phyloP scores from a whole-genome alignment of 1,140 invertebrate species.

The Diachasma alloeum region DNA sequence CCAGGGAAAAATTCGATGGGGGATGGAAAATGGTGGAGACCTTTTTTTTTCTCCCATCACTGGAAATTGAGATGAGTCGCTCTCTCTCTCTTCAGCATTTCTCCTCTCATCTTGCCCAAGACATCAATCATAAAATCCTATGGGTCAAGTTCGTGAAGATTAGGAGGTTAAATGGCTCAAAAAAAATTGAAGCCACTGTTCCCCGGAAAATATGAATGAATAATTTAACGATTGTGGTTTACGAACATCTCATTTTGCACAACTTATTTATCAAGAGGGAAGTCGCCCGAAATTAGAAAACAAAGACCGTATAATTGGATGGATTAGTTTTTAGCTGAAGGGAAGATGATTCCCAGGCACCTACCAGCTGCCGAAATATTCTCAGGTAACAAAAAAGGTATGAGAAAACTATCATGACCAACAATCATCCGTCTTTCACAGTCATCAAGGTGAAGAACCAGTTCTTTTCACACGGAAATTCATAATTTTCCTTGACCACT shows the following conservation, averaged over 20 bases:
- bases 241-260: not conserved
- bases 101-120: not conserved
- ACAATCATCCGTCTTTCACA: slow-evolving; percentile 38
- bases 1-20: not conserved
- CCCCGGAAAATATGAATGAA: too few species aligned
- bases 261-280: not conserved
- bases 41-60: not conserved
- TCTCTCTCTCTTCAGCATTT: not conserved
- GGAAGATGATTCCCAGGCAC: slow-evolving; percentile 50
- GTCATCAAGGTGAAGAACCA: slow-evolving; percentile 41
- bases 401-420: slow-evolving; percentile 28
- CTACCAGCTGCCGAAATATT: slow-evolving; percentile 48
- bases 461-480: slow-evolving; percentile 42
- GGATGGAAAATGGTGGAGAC: not conserved
- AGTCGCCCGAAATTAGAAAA: slow-evolving; percentile 44
- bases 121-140: not conserved
- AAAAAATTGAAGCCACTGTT: not conserved
- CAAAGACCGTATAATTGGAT: slow-evolving; percentile 52
- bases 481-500: slow-evolving; percentile 8
- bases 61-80: not conserved
- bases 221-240: not conserved
- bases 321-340: slow-evolving; percentile 46
- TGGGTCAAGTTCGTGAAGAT: not conserved
- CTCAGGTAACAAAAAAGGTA: slow-evolving; percentile 12
- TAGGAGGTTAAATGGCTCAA: not conserved